These are phyloP conservation scores for Trileptium ribeirensis DNA, from an alignment of 2,888 invertebrate genomes.

Conservation along the genomic window DNA sequence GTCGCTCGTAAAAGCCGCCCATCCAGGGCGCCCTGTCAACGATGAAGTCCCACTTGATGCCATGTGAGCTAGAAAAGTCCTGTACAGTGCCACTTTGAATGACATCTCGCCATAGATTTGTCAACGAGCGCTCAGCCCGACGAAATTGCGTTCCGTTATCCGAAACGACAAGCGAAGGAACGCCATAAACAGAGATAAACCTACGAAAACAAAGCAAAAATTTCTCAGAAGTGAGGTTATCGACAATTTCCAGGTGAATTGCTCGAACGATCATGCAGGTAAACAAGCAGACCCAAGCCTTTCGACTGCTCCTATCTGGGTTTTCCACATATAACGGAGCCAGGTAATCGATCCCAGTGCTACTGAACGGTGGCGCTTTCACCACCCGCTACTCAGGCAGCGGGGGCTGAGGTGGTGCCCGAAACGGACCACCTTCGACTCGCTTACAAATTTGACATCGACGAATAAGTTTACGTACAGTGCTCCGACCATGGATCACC, in stretches of 20 bases:
- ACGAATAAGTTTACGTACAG: too few relatives aligned
- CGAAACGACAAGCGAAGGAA: slow-evolving; percentile 45
- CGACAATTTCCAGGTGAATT: too few relatives aligned
- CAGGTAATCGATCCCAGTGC: slow-evolving; percentile 49
- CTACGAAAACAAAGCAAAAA: slow-evolving; percentile 46
- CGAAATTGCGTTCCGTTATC: slow-evolving; percentile 53
- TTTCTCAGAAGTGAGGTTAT: slow-evolving; percentile 41
- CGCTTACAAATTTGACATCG: too few relatives aligned
- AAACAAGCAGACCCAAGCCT: too few relatives aligned
- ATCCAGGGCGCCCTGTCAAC: slow-evolving; percentile 53
- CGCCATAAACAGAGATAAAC: slow-evolving; percentile 47
- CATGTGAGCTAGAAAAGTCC: slow-evolving; percentile 9
- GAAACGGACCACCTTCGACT: too few relatives aligned
- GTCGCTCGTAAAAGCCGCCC: slow-evolving; percentile 54
- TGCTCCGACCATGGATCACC: too few relatives aligned
- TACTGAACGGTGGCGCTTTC: slow-evolving; percentile 2
- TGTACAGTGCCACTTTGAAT: not conserved
- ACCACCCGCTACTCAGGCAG: too few relatives aligned
- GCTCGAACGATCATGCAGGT: too few relatives aligned
- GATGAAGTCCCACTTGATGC: slow-evolving; percentile 48
- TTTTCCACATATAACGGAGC: slow-evolving; percentile 48
- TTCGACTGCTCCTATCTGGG: slow-evolving; percentile 38
- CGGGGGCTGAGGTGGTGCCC: too few relatives aligned
- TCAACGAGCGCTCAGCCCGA: slow-evolving; percentile 46
- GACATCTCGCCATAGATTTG: slow-evolving; percentile 22